phyloP scores from a whole-genome alignment of 2,888 invertebrate species.

The Tetranychus piercei region DNA sequence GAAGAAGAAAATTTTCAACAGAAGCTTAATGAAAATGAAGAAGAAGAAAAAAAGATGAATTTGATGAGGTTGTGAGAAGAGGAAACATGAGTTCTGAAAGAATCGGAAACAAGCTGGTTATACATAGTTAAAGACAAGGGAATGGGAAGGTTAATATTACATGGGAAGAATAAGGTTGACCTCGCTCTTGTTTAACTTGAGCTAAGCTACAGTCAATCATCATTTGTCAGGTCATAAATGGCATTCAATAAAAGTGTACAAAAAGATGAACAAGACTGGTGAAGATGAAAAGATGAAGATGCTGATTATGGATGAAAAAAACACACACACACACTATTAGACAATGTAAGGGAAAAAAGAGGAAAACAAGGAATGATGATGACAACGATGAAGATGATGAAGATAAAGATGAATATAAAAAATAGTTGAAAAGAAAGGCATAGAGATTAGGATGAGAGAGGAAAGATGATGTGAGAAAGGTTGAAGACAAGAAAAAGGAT shows the following conservation, averaged over 20 bases:
- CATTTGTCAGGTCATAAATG: background rate
- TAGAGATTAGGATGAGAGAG: background rate
- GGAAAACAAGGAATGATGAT: background rate
- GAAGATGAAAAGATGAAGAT: constrained; percentile 7
- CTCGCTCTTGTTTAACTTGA: background rate
- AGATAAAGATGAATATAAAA: background rate
- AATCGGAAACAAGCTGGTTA: background rate
- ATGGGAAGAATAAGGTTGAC: background rate
- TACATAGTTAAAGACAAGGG: background rate
- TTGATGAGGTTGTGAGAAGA: background rate
- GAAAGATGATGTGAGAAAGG: background rate
- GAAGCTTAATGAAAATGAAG: no score
- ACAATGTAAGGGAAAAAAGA: background rate
- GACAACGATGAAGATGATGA: background rate
- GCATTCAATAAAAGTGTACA: constrained; percentile 1
- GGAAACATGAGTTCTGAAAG: background rate
- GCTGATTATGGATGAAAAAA: background rate
- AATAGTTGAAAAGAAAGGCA: background rate
- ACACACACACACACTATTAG: background rate
- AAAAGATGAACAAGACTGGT: background rate
- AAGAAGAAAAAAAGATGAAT: no score
- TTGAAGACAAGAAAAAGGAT: background rate
- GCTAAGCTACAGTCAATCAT: background rate
- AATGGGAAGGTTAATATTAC: background rate
- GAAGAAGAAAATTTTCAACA: no score